phyloP scores from a whole-genome alignment of 2,113 vertebrate genomes.

The Orthonyx spaldingii region DNA sequence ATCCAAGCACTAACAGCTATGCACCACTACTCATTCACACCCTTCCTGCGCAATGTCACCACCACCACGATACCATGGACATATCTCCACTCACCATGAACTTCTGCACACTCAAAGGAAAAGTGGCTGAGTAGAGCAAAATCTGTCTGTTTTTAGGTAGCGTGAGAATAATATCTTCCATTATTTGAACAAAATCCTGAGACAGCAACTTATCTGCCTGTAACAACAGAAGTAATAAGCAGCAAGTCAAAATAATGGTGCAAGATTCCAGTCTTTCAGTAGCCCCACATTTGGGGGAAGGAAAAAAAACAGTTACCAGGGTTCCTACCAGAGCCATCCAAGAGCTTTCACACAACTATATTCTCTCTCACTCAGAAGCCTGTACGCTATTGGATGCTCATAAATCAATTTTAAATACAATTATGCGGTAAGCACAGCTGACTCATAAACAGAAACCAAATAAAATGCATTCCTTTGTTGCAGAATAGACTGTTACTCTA shows the following conservation, averaged over 20 bases:
- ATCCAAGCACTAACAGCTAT: background rate
- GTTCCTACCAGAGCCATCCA: background rate
- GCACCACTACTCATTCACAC: background rate
- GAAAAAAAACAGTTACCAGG: background rate
- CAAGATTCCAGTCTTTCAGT: background rate
- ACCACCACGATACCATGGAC: rapidly evolving
- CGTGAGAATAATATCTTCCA: conserved; percentile 96
- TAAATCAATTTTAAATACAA: background rate
- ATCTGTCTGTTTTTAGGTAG: conserved; percentile 97
- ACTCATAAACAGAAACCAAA: background rate
- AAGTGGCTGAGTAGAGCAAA: conserved; percentile 97
- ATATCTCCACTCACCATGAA: conserved; percentile 85
- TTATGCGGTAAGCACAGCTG: background rate
- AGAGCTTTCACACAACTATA: background rate
- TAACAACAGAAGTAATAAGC: background rate
- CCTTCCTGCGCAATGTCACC: rapidly evolving
- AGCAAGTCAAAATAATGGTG: background rate
- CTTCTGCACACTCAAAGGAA: conserved; percentile 97
- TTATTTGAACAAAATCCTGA: conserved; percentile 99
- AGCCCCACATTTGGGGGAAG: background rate
- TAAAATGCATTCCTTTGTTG: background rate
- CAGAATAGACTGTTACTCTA: background rate
- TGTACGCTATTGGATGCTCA: rapidly evolving
- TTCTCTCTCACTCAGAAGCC: background rate
- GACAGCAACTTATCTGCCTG: conserved; percentile 98